Percentiles rank a stretch among this genome's conserved stretches.
phyloP scores from a whole-genome alignment of 2,113 vertebrate species.

The Abramis brama region DNA sequence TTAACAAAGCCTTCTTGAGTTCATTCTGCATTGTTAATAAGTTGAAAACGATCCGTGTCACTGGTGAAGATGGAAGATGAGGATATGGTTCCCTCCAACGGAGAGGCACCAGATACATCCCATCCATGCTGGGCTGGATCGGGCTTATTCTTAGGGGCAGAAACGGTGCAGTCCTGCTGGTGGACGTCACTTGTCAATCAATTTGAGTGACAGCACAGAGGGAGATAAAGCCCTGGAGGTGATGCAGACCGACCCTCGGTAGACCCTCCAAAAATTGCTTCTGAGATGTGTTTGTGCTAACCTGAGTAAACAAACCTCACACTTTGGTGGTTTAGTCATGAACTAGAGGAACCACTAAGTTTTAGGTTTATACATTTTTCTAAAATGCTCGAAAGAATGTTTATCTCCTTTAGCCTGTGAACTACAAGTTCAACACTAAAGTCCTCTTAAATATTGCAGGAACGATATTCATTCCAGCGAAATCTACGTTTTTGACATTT shows the following conservation, averaged over 20 bases:
- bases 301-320: conserved; percentile 32
- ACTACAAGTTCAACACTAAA: background rate
- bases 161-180: background rate
- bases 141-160: background rate
- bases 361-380: background rate
- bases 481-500: background rate
- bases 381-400: background rate
- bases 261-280: conserved; percentile 13
- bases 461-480: conserved; percentile 24
- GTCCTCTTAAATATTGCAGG: background rate
- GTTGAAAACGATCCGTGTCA: background rate
- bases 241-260: background rate
- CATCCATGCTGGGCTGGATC: background rate
- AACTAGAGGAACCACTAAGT: background rate
- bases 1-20: conserved; percentile 26
- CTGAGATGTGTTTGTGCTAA: conserved; percentile 12
- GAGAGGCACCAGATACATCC: background rate
- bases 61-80: background rate
- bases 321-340: background rate
- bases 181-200: background rate
- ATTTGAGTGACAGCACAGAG: background rate
- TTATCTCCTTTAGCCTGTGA: background rate
- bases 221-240: background rate
- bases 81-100: background rate
- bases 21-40: conserved; percentile 29